These are phyloP conservation scores for Fringilla coelebs DNA, from an alignment of 2,797 vertebrate genomes.

Conservation along the genomic window DNA sequence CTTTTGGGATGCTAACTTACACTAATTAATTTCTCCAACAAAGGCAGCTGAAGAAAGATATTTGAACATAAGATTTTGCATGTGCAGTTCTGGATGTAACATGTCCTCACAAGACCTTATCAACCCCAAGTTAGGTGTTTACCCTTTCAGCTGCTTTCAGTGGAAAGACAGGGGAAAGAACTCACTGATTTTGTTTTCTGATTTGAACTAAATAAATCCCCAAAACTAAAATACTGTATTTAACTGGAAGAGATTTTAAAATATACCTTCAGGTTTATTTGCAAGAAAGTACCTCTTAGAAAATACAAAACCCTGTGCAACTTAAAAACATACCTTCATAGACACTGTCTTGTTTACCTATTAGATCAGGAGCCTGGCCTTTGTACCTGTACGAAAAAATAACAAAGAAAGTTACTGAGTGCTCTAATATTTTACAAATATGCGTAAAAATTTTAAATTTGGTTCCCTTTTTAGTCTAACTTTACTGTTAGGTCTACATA, in stretches of 20 bases:
- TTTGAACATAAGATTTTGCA: neutral
- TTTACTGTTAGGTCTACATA: neutral
- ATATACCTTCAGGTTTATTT: neutral
- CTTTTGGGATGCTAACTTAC: neutral
- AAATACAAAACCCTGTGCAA: neutral
- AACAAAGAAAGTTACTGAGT: neutral
- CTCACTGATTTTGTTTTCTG: neutral
- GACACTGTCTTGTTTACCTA: slow-evolving; percentile 97
- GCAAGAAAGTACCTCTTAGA: neutral
- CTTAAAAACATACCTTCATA: slow-evolving; percentile 89
- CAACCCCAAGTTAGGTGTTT: neutral
- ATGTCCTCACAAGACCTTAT: neutral
- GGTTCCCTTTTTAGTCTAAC: neutral
- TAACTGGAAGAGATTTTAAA: neutral
- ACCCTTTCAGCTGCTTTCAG: neutral
- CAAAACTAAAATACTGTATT: neutral
- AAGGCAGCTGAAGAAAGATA: neutral
- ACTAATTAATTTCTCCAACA: neutral
- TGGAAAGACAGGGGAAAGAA: neutral
- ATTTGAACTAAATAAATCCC: neutral
- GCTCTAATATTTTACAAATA: neutral
- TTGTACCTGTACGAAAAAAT: slow-evolving; percentile 83
- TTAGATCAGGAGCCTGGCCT: slow-evolving; percentile 94
- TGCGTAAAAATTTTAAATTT: neutral
- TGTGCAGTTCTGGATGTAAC: neutral